Evolutionary conservation across 2,888 invertebrate species (phyloP), one percentile per base, ranked within the genome.

Genomic region (Netelia melanura): DNA sequence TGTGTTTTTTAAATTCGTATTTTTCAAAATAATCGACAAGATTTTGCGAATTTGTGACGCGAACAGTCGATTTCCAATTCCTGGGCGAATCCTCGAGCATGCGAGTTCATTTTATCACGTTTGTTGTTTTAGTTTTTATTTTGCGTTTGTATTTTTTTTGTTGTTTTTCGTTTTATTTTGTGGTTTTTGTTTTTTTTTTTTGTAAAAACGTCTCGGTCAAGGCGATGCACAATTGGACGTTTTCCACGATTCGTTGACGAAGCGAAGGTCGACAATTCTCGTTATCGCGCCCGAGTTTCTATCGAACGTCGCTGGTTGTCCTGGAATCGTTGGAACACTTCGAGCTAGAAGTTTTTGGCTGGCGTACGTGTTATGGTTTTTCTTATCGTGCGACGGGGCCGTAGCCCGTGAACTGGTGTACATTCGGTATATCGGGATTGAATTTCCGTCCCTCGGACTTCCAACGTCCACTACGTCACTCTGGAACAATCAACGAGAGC

Each of bases 361-460:
- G 30, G 6, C 25, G 44, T 2, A n/a, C 25, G 14, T 23, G 14
- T 10, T 38, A 52, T 23, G 38, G 62, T 58, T 70, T 70, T 10
- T 75, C 56, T 58, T 75, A 10, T 21, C 70, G 65, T n/a, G 56
- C 23, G 58, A 65, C 44, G 56, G 70, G 74, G 78, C 81, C 78
- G 81, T 23, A 77, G 72, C 80, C 81, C 84, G 44, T 68, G 80
- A 11, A 67, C 54, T 58, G 61, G 76, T 56, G 74, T 6, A 64
- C 81, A 84, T 81, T 43, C 76, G 84, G 72, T 54, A 52, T 76
- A 64, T 30, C 17, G 62, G 3, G 17, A 3, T 23, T 23, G 62
- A 48, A 67, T 52, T 25, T 56, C 43, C 9, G 11, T 48, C 14
- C 14, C 48, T 0, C 11, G 48, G 48, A 48, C 11, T 11, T 11